Base-by-base conservation (phyloP, 2,797 vertebrate genomes). In the Halcyon chelicuti region DNA sequence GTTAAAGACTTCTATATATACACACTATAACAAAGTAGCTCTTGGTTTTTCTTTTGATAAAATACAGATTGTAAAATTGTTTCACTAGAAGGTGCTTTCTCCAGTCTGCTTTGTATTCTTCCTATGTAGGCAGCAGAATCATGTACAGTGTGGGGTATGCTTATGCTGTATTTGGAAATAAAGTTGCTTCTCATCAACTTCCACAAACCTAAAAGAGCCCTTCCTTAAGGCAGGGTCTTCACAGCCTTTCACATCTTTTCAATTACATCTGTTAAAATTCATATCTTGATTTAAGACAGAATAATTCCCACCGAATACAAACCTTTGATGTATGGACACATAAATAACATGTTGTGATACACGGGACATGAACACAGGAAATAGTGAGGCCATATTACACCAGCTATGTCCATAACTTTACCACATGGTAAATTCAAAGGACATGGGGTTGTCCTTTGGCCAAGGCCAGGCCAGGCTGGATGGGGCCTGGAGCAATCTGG, bases 311-410 rank as follows among this genome's bases (percentile, higher is more conserved):
- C 11, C 18, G 25, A 85, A 49, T 37, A 57, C 26, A 76, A 62
- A 16, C 22, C 5, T 60, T 62, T 58, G 55, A 29, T 0, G 0
- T 65, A 54, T 11, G 2, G 12, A 40, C 26, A 79, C 0, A 7
- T 33, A 80, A 76, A 46, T 16, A 66, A 57, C 26, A 37, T 0
- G 0, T 18, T 60, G 25, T 21, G 25, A 60, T 73, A 51, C 14
- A 35, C 7, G 29, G 29, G 39, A 85, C 9, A 17, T 4, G 9
- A 22, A 29, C 8, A 62, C 29, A 70, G 20, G 8, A 92, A 83
- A 63, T 2, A 73, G 28, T 12, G 9, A 89, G 17, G 10, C 57
- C 28, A 44, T 61, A 39, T 40, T 65, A 49, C 39, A 58, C 2
- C n/a, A 77, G 9, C 42, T 51, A 25, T 8, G 22, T n/a, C 22